A percentile compares a stretch with the other conserved stretches of the same genome.
Conservation (phyloP, 2,888 invertebrate genomes). For the Cheilosia impressa region DNA sequence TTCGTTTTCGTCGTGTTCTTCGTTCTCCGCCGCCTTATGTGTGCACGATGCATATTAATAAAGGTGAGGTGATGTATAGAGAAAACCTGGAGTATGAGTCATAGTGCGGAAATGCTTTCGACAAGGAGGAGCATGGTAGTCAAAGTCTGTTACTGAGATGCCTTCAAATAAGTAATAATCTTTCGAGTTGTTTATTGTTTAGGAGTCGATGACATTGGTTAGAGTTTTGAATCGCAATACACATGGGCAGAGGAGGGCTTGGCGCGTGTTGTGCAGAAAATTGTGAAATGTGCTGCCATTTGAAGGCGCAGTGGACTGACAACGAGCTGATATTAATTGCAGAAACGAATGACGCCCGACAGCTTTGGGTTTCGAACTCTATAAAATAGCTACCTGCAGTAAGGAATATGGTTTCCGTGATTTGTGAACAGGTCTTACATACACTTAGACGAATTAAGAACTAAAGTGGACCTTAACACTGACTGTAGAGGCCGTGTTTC, state of each 20-base stretch:
- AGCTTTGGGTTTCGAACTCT: too few relatives aligned
- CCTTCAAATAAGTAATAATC: conserved; percentile 34
- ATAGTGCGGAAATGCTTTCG: conserved; percentile 71
- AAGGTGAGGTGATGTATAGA: conserved; percentile 23
- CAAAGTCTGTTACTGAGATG: conserved; percentile 30
- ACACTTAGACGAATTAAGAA: too few relatives aligned
- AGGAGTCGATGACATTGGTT: conserved; percentile 54
- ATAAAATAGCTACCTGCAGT: too few relatives aligned
- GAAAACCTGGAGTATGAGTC: conserved; percentile 71
- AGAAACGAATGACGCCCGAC: too few relatives aligned
- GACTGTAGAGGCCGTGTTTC: too few relatives aligned
- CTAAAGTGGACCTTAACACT: too few relatives aligned
- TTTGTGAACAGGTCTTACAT: too few relatives aligned
- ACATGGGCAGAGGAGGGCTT: not conserved
- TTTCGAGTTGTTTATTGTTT: conserved; percentile 33
- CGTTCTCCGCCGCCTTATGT: not conserved
- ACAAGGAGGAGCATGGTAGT: conserved; percentile 33
- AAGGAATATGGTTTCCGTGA: too few relatives aligned
- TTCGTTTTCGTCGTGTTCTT: not conserved
- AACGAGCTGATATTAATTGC: too few relatives aligned
- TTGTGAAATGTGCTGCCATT: not conserved
- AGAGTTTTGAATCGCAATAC: not conserved
- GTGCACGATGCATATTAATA: conserved; percentile 65
- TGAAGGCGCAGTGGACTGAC: too few relatives aligned
- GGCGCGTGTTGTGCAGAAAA: not conserved